A percentile compares a stretch with the other conserved stretches of the same genome.
phyloP scores from a whole-genome alignment of 30 jellyfish, hydroid and myxozoan species.

The Hydra vulgaris region DNA sequence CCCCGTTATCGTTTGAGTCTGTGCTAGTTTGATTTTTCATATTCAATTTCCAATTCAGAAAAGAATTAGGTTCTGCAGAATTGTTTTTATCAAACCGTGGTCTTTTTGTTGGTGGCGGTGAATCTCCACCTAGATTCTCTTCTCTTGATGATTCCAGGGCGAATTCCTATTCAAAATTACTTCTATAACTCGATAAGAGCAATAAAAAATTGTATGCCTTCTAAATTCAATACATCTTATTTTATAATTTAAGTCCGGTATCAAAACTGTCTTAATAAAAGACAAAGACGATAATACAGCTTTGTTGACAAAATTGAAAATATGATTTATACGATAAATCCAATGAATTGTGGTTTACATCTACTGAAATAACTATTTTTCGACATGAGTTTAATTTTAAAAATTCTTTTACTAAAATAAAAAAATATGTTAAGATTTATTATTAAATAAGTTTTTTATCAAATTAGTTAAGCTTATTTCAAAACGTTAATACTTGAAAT shows the following conservation, averaged over 20 bases:
- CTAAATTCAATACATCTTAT: background rate
- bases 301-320: background rate
- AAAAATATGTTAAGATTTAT: too few relatives aligned
- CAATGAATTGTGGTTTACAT: background rate
- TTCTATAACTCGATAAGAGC: background rate
- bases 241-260: background rate
- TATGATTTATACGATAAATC: background rate
- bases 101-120: conserved; percentile 88
- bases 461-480: too few relatives aligned
- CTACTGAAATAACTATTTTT: background rate
- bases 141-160: conserved; percentile 92
- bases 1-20: conserved; percentile 52
- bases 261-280: background rate
- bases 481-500: too few relatives aligned
- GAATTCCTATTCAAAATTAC: conserved; percentile 65
- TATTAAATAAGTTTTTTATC: too few relatives aligned
- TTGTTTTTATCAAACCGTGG: conserved; percentile 59
- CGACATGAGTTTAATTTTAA: too few relatives aligned
- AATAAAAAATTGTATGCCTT: background rate
- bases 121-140: conserved; percentile 74
- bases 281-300: background rate
- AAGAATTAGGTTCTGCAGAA: conserved; percentile 28
- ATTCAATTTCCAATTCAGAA: conserved; percentile 8
- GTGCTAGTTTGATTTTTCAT: conserved; percentile 21
- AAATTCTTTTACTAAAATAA: too few relatives aligned